Conservation (phyloP, 2,797 vertebrate genomes). For the Macropus fuliginosus region DNA sequence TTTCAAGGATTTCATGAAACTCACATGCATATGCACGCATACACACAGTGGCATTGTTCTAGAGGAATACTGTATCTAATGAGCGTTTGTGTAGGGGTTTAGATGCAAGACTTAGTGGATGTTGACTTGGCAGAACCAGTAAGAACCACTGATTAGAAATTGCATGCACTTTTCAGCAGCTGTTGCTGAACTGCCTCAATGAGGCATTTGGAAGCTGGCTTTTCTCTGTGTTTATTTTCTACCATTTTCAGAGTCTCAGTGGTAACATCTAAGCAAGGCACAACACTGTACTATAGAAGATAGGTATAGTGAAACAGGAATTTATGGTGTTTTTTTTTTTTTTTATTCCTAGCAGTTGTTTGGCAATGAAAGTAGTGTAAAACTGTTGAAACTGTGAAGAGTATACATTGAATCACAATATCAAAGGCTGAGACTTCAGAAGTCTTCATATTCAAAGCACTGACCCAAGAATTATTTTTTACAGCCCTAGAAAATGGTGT, state of each 20-base stretch:
- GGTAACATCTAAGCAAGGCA: neutral
- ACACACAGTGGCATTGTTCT: neutral
- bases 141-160: neutral
- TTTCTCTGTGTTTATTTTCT: conserved; percentile 2
- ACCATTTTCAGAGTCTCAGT: neutral
- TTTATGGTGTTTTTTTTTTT: neutral
- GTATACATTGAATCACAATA: neutral
- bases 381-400: neutral
- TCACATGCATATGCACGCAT: no score
- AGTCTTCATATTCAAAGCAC: neutral
- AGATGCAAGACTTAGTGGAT: neutral
- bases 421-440: neutral
- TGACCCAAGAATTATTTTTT: neutral
- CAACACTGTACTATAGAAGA: neutral
- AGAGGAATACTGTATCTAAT: neutral
- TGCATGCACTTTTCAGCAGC: neutral
- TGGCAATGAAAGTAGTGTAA: neutral
- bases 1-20: neutral
- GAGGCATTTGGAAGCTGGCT: neutral
- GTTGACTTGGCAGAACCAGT: neutral
- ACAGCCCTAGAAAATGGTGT: neutral
- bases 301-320: neutral
- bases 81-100: neutral
- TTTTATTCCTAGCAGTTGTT: neutral
- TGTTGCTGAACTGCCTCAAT: neutral